A percentile compares a stretch with the other conserved stretches of the same genome.
Conservation (phyloP, 2,113 vertebrate species). For the Zosterops hypoxanthus region DNA sequence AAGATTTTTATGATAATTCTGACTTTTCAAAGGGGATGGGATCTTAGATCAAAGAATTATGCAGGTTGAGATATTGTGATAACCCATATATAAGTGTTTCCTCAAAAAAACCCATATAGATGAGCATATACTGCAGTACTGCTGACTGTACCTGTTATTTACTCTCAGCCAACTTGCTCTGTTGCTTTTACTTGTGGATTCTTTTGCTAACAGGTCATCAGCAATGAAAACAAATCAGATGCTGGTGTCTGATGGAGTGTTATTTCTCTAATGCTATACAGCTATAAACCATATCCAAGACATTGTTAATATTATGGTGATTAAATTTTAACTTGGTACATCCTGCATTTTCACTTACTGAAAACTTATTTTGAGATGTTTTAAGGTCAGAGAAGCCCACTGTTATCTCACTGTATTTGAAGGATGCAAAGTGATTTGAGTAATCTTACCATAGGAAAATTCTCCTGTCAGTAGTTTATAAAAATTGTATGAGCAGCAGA, state of each 20-base stretch:
- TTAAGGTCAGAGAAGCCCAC: neutral
- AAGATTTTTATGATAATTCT: slow-evolving; percentile 43
- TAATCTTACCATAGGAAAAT: neutral
- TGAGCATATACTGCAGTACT: neutral
- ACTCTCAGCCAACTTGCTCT: neutral
- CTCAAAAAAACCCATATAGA: neutral
- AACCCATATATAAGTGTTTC: neutral
- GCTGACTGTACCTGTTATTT: neutral
- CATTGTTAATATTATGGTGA: neutral
- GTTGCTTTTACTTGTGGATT: slow-evolving; percentile 1
- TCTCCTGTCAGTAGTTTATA: neutral
- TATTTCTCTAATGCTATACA: neutral
- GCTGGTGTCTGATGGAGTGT: neutral
- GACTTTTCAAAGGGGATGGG: neutral
- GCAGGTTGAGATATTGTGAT: neutral
- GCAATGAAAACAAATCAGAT: neutral
- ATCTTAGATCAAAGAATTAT: neutral
- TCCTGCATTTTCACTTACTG: neutral
- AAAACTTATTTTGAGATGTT: slow-evolving; percentile 37
- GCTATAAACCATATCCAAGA: neutral
- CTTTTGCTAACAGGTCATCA: slow-evolving; percentile 25
- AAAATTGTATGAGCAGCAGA: neutral
- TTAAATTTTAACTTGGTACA: neutral
- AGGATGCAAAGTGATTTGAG: neutral
- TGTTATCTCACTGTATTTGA: neutral